Evolutionary conservation across 2,113 vertebrate genomes (phyloP).

Genomic region (Etia nguti): DNA sequence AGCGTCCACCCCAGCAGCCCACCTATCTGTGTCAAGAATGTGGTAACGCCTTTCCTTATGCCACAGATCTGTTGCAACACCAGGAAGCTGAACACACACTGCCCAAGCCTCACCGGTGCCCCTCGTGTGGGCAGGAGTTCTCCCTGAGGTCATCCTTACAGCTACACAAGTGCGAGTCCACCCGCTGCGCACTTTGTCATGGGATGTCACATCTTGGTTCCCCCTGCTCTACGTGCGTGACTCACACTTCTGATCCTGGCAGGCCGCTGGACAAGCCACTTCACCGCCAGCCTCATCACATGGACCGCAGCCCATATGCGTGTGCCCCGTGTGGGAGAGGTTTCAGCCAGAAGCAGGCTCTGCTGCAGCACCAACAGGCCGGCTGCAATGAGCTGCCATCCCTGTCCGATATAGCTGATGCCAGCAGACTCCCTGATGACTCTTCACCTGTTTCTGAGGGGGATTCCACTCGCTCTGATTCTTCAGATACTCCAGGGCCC

Average conservation of each 20-base stretch:
- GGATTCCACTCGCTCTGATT: constrained; percentile 10
- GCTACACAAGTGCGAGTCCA: constrained; percentile 52
- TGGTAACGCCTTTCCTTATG: constrained; percentile 28
- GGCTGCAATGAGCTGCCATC: constrained; percentile 31
- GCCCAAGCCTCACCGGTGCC: constrained; percentile 63
- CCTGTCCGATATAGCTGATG: neutral
- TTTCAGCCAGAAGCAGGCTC: constrained; percentile 67
- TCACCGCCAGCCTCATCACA: constrained; percentile 22
- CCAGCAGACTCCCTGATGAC: neutral
- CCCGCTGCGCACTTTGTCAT: constrained; percentile 14
- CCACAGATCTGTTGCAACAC: constrained; percentile 31
- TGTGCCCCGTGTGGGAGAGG: constrained; percentile 65
- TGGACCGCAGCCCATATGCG: constrained; percentile 48
- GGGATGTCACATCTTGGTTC: constrained; percentile 1
- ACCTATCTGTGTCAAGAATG: constrained; percentile 47
- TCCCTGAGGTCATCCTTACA: constrained; percentile 63
- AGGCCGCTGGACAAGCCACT: neutral
- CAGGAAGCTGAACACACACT: constrained; percentile 48
- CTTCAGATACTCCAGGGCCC: constrained; percentile 3
- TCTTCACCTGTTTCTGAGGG: constrained; percentile 25
- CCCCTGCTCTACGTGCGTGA: neutral
- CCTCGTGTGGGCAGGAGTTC: constrained; percentile 57
- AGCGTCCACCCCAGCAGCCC: neutral
- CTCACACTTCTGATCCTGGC: neutral
- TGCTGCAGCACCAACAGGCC: constrained; percentile 70